Conservation (phyloP, 2,797 vertebrate genomes). For the Euthynnus affinis region DNA sequence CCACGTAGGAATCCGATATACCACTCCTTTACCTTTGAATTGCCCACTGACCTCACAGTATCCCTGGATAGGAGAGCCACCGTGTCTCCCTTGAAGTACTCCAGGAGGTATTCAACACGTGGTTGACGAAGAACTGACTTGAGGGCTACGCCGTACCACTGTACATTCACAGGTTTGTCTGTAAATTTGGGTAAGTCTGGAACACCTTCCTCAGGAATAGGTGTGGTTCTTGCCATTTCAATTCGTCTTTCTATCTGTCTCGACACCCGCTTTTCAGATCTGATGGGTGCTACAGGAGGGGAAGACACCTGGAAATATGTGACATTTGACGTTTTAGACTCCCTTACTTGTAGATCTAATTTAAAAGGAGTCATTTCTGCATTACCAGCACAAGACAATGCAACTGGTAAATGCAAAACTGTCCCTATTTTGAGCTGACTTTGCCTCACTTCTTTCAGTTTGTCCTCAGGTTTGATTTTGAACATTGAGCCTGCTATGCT, state of each 20-base stretch:
- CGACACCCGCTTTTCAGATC: constrained; percentile 77
- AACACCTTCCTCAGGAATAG: constrained; percentile 83
- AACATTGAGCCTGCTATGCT: constrained; percentile 86
- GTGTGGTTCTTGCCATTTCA: constrained; percentile 76
- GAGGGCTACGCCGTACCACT: constrained; percentile 91
- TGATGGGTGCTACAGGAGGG: constrained; percentile 88
- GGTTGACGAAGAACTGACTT: constrained; percentile 95
- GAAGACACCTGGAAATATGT: constrained; percentile 88
- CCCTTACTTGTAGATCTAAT: constrained; percentile 87
- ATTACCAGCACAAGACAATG: constrained; percentile 84
- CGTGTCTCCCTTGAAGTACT: constrained; percentile 98
- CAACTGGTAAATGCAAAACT: constrained; percentile 89
- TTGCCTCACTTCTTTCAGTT: constrained; percentile 88
- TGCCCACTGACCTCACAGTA: constrained; percentile 92
- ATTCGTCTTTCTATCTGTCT: constrained; percentile 77
- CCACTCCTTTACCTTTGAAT: constrained; percentile 96
- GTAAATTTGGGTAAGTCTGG: constrained; percentile 89
- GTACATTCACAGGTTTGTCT: constrained; percentile 86
- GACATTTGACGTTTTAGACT: constrained; percentile 74
- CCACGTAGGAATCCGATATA: constrained; percentile 93
- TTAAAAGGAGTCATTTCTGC: constrained; percentile 88
- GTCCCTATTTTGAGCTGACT: constrained; percentile 88
- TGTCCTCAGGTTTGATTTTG: constrained; percentile 87
- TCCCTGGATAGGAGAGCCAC: constrained; percentile 92
- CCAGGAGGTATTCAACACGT: constrained; percentile 93